Evolutionary conservation across 2,113 vertebrate genomes (phyloP), one percentile per base, ranked within the genome.

Genomic region (Dolichallabes microphthalmus): DNA sequence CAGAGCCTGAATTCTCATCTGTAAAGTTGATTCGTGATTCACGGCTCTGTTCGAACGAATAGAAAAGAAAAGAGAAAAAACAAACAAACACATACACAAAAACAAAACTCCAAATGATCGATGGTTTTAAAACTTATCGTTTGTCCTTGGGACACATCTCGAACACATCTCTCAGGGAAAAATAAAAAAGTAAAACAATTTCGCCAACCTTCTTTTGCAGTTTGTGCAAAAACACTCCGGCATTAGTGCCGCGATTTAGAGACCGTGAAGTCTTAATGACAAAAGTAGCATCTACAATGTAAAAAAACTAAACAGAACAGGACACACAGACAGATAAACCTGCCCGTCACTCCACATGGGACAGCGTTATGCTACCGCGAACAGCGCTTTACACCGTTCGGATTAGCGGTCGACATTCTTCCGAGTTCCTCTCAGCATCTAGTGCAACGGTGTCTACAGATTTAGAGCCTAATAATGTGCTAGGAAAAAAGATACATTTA

Each of bases 371-470:
- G 83, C 84, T 84, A 87, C 66, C 82, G 87, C 60, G 87, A 83
- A 88, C 15, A 87, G 82, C 87, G 86, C 86, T 75, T 74, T 87
- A 50, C 75, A 85, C 64, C 77, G 66, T 80, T 68, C 74, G 79
- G 82, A 80, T 90, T 85, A 90, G 85, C 90, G 80, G 78, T 87
- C 53, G 22, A 93, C 92, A 93, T 92, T 94, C 91, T 93, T 78
- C 90, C 89, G 86, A 92, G 86, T 84, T 87, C 80, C 61, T 88
- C 86, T 90, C 87, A 90, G 86, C 85, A 90, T 92, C 90, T 92
- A 94, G 94, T 93, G 93, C 92, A 95, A 94, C 91, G 87, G 90
- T 83, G 32, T 30, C 20, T 45, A 68, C 13, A 2, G 30, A 53
- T 90, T 88, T 66, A 74, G 27, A 88, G 88, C 87, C 81, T 86